phyloP scores from a whole-genome alignment of 1,140 invertebrate genomes.

The Caenorhabditis briggsae region DNA sequence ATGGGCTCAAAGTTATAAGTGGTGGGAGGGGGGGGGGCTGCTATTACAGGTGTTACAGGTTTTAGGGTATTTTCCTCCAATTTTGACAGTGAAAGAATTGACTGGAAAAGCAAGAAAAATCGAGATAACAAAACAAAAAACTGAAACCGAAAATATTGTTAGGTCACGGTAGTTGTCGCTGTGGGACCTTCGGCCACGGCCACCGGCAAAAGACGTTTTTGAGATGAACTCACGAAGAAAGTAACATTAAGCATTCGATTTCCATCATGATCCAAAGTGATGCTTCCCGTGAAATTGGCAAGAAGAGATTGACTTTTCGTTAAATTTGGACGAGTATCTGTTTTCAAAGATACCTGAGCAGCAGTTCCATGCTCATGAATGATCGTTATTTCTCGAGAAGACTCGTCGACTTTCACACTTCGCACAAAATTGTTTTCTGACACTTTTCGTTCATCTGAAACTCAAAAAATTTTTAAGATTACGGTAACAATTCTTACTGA shows the following conservation, averaged over 20 bases:
- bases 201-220: not conserved
- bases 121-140: too few species aligned
- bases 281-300: slow-evolving; percentile 36
- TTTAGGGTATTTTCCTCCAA: too few species aligned
- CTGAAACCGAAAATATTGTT: too few species aligned
- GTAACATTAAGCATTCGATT: slow-evolving; percentile 43
- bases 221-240: slow-evolving; percentile 22
- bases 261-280: slow-evolving; percentile 48
- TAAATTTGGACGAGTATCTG: slow-evolving; percentile 35
- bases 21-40: too few species aligned
- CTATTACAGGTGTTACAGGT: too few species aligned
- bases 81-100: too few species aligned
- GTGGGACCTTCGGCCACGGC: too few species aligned
- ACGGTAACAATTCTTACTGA: not conserved
- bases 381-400: slow-evolving; percentile 32
- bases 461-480: not conserved
- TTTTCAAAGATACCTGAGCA: slow-evolving; percentile 38
- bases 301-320: slow-evolving; percentile 44
- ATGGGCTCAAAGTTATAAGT: too few species aligned
- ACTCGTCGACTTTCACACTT: slow-evolving; percentile 37
- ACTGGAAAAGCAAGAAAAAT: too few species aligned
- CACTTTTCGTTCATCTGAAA: slow-evolving; percentile 35
- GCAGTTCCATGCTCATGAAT: slow-evolving; percentile 50
- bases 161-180: too few species aligned
- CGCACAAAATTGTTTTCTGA: slow-evolving; percentile 25